Evolutionary conservation across 30 jellyfish, hydroid and myxozoan species (phyloP).

Genomic region (Chrysaora quinquecirrha): DNA sequence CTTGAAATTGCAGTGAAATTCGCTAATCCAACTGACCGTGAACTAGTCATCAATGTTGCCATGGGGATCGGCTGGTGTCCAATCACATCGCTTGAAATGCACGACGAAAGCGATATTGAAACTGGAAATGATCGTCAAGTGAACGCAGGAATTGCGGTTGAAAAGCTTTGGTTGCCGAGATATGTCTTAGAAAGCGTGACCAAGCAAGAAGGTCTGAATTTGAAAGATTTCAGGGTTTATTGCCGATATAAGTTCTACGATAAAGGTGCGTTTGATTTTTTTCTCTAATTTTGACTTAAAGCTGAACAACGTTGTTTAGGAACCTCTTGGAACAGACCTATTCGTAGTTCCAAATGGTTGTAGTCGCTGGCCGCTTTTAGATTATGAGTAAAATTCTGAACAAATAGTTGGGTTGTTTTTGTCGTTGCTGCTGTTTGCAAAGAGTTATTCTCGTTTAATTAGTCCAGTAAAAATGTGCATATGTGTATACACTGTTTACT

Average conservation of each 20-base stretch:
- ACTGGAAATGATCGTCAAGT: conserved; percentile 33
- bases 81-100: conserved; percentile 39
- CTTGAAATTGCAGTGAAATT: conserved; percentile 67
- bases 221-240: conserved; percentile 27
- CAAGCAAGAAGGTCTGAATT: conserved; percentile 2
- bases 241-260: conserved; percentile 85
- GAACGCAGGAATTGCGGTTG: conserved; percentile 32
- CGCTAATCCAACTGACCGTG: conserved; percentile 77
- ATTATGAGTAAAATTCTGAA: too few relatives aligned
- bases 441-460: too few relatives aligned
- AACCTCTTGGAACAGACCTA: too few relatives aligned
- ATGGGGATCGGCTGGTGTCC: conserved; percentile 90
- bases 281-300: not conserved
- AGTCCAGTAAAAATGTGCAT: too few relatives aligned
- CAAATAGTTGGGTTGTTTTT: too few relatives aligned
- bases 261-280: conserved; percentile 38
- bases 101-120: conserved; percentile 61
- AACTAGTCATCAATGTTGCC: conserved; percentile 66
- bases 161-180: conserved; percentile 59
- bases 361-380: too few relatives aligned
- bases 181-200: conserved; percentile 28
- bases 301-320: too few relatives aligned
- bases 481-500: too few relatives aligned
- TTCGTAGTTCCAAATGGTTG: too few relatives aligned
- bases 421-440: too few relatives aligned